Conservation (phyloP, 2,113 vertebrate genomes). For the Pterophyllum scalare region DNA sequence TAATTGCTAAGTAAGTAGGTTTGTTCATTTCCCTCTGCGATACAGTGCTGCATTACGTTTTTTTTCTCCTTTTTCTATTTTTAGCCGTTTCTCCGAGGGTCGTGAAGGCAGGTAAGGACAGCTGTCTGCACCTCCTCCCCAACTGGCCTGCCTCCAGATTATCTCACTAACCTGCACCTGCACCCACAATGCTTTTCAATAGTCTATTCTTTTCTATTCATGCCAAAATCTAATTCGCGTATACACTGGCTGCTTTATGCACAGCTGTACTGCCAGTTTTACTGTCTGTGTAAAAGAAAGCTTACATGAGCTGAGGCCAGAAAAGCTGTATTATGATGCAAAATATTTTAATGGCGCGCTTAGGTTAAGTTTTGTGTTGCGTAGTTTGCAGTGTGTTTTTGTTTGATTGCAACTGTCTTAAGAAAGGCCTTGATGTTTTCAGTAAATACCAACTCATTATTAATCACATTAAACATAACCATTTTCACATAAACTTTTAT, state of each 20-base stretch:
- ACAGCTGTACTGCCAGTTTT: conserved; percentile 42
- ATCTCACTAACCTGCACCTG: conserved; percentile 70
- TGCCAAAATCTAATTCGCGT: conserved; percentile 57
- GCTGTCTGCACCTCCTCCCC: conserved; percentile 55
- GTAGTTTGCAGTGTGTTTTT: not conserved
- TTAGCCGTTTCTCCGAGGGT: conserved; percentile 50
- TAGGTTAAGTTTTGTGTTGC: not conserved
- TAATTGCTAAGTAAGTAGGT: not conserved
- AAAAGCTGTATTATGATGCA: conserved; percentile 11
- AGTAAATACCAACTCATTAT: not conserved
- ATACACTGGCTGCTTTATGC: conserved; percentile 39
- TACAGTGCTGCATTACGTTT: not conserved
- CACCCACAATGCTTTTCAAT: conserved; percentile 72
- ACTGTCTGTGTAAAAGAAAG: not conserved
- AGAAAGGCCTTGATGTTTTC: not conserved
- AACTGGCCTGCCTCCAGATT: conserved; percentile 65
- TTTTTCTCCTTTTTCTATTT: conserved; percentile 48
- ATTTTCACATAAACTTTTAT: conserved; percentile 1
- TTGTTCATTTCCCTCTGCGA: not conserved
- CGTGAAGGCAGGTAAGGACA: conserved; percentile 59
- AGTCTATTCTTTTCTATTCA: conserved; percentile 71
- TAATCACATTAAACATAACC: not conserved
- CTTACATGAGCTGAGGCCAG: not conserved
- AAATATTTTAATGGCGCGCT: not conserved
- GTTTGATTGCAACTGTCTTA: not conserved